Base-by-base conservation (phyloP, 2,113 vertebrate species). In the Coryphaenoides rupestris region DNA sequence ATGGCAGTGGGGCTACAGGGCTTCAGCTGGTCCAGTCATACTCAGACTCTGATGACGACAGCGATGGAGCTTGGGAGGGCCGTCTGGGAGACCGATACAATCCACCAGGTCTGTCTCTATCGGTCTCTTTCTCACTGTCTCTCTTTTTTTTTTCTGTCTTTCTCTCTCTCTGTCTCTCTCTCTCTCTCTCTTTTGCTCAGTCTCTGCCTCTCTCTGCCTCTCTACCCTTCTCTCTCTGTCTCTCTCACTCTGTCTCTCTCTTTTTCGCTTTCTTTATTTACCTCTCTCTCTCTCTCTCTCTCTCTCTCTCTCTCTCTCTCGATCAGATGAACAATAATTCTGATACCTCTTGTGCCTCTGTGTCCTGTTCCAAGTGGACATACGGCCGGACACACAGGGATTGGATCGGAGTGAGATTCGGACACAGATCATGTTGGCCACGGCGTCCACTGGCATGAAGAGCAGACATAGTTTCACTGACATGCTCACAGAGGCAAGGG, bases 1-100 rank as follows among this genome's bases (percentile, higher is more conserved):
- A 95, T 80, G 93, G 93, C 71, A 93, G 92, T 24, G 92, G 92
- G 66, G 88, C 94, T 16, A 93, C 92, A 1, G 94, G 92, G 26
- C 87, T 95, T 55, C 94, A 94, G 79, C 86, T 95, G 67, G 93
- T 95, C 84, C 95, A 95, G 85, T 92, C 93, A 0, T 91, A 94
- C 75, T 94, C 94, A 0, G 93, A 96, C 80, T 96, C 94, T 0
- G 94, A 95, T n/a, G 94, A 95, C 71, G 95, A 96, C 81, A 94
- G 93, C 24, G 95, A 96, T 74, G 93, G 89, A 49, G 93, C 92
- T 28, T 96, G 94, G 95, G 93, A 96, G 28, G 94, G 93, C 28
- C 89, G 92, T 4, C 87, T 94, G 3, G 93, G 94, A 19, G 91
- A 94, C 81, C 91, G 92, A 69, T 96, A 96, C 78, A 95, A 93